Evolutionary conservation across 2,888 invertebrate species (phyloP), one percentile per base, ranked within the genome.

Genomic region (Rotaria macrura): DNA sequence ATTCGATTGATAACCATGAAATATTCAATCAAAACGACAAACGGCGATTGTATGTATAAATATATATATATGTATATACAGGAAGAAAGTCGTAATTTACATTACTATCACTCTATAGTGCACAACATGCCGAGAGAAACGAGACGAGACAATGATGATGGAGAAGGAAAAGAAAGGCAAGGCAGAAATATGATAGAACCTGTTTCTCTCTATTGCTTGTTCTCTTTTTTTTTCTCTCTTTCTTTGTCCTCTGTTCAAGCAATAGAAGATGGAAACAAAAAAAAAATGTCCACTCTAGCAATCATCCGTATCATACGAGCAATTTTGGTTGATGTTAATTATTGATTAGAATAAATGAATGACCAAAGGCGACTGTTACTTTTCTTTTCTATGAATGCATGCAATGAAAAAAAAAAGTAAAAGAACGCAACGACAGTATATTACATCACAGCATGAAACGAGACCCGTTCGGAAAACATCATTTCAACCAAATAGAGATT

Each of bases 91-190:
- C 20, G 34, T 65, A 34, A 38, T 34, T 65, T 65, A 65, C 54
- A 54, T 7, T 54, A 25, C 54, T 54, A 54, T 25, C 9, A 25
- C 34, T 29, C 17, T 65, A 5, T 65, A 65, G 29, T 34, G 34
- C 34, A 10, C 20, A 65, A 20, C 65, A 65, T 65, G 20, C 2
- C 43, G 25, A 40, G 2, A 79, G 40, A 79, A n/a, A 79, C 14
- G 43, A 79, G 79, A 79, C 9, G 79, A 79, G 79, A 43, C 40
- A 79, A 79, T 79, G 79, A 79, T 79, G 40, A 79, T 25, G 25
- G 6, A 43, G n/a, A 74, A 74, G 65, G 17, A 29, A 29, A 57
- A 29, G 57, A 57, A 57, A 29, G 57, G 12, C n/a, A 10, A 57
- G n/a, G 57, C 7, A 79, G 40, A 79, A 43, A 79, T 79, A 79